Percentiles rank a stretch among this genome's conserved stretches.
Conservation (phyloP, 1,140 invertebrate genomes). For the Drosophila persimilis region DNA sequence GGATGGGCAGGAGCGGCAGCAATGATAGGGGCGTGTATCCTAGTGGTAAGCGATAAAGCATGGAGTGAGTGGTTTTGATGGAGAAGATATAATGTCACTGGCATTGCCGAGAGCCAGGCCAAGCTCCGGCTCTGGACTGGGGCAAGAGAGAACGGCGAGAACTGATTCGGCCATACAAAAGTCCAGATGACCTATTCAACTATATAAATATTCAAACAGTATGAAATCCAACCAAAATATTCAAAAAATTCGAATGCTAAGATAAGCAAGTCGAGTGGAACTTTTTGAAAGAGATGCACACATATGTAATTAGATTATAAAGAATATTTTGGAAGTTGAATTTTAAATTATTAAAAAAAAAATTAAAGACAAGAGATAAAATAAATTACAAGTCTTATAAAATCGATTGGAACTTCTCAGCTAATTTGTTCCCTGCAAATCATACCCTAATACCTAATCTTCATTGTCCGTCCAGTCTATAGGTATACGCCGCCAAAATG, state of each 20-base stretch:
- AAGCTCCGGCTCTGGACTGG: not conserved
- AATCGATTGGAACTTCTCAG: no score
- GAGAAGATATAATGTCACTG: constrained; percentile 61
- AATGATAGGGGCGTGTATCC: constrained; percentile 14
- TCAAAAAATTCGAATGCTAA: no score
- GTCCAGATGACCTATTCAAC: constrained; percentile 30
- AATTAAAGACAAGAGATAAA: no score
- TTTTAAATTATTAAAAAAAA: no score
- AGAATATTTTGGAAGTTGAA: no score
- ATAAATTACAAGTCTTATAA: no score
- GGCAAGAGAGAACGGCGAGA: constrained; percentile 1
- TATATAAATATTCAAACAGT: not conserved
- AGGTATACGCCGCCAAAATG: not conserved
- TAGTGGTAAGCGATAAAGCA: constrained; percentile 38
- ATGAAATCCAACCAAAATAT: no score
- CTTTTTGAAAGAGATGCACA: no score
- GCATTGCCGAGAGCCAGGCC: constrained; percentile 15
- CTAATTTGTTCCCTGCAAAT: no score
- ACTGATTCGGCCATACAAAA: constrained; percentile 25
- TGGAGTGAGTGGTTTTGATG: constrained; percentile 44
- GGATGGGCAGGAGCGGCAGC: not conserved
- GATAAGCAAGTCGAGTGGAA: no score
- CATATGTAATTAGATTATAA: no score
- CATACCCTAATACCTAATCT: constrained; percentile 10
- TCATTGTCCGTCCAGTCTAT: constrained; percentile 20